Evolutionary conservation across 2,797 vertebrate species (phyloP), one percentile per base, ranked within the genome.

Genomic region (Falco peregrinus): DNA sequence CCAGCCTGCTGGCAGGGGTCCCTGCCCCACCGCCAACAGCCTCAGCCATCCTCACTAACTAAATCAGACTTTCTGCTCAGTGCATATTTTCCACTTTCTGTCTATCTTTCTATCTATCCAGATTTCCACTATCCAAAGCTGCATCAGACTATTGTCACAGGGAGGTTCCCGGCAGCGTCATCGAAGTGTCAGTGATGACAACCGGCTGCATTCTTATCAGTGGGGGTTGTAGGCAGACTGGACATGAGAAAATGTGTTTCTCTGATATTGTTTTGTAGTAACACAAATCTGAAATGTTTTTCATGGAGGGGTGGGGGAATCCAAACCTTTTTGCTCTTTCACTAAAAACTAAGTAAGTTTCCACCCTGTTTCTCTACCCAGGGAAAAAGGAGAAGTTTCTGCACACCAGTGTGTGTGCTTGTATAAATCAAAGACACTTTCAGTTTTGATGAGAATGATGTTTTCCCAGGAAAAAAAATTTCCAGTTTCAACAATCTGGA

Each of bases 311-410:
- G 11, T 13, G 15, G 11, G 31, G 13, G 33, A 56, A 95, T 37
- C 22, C 53, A 89, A 85, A 59, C 7, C 4, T 61, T n/a, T 22
- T 11, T 81, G 43, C 18, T 60, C 10, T 74, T 45, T 70, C 9
- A 43, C 13, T 61, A 26, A 85, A 84, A 73, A 61, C 19, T 17
- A 50, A 20, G 9, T 22, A 47, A 24, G 19, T 91, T 87, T 84
- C 87, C 64, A 83, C 31, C 6, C 29, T 29, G 77, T 60, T 96
- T 95, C 73, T 84, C 41, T 78, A 16, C 6, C 9, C 54, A 53
- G 60, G 13, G 50, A 48, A 87, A 95, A 95, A 92, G 54, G n/a
- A 81, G 94, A 95, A 89, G 60, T 68, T 68, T 59, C 60, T 89
- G 35, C 25, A 12, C 48, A 85, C 63, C 51, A 25, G 9, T 10